A percentile compares a stretch with the other conserved stretches of the same genome.
Evolutionary conservation across 1,140 invertebrate genomes (phyloP).

Genomic region (Branchinecta lynchi): DNA sequence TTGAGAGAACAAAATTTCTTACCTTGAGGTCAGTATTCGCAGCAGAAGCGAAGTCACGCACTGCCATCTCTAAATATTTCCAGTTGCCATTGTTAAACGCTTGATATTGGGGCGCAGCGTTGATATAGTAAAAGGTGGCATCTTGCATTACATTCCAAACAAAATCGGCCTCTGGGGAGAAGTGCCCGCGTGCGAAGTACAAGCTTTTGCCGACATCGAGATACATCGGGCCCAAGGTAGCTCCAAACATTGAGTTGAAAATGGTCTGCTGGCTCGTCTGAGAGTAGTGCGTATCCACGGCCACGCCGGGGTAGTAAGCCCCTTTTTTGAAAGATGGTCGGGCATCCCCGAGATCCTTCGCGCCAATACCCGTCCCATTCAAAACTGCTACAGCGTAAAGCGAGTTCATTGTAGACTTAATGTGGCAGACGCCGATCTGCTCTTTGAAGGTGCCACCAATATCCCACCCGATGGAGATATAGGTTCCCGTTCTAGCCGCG

Average conservation of each 20-base stretch:
- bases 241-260: constrained; percentile 13
- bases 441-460: constrained; percentile 13
- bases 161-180: constrained; percentile 27
- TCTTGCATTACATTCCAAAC: constrained; percentile 24
- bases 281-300: constrained; percentile 13
- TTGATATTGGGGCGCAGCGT: constrained; percentile 27
- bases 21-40: constrained; percentile 8
- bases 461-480: constrained; percentile 19
- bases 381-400: constrained; percentile 15
- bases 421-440: constrained; percentile 19
- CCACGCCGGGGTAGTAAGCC: constrained; percentile 14
- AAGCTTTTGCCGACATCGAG: constrained; percentile 17
- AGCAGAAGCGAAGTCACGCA: constrained; percentile 13
- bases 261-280: constrained; percentile 12
- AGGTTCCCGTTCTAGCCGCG: not conserved
- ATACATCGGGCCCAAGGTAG: constrained; percentile 7
- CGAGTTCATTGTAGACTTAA: constrained; percentile 13
- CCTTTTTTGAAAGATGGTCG: constrained; percentile 19
- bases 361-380: constrained; percentile 15
- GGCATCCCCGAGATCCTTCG: constrained; percentile 14
- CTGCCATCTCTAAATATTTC: constrained; percentile 20
- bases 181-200: constrained; percentile 26
- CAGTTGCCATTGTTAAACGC: constrained; percentile 27
- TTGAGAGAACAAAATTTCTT: not conserved
- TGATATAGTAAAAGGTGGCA: constrained; percentile 26